Base-by-base conservation (phyloP, 2,888 invertebrate species). In the Sphaerolaimus hirsutus region DNA sequence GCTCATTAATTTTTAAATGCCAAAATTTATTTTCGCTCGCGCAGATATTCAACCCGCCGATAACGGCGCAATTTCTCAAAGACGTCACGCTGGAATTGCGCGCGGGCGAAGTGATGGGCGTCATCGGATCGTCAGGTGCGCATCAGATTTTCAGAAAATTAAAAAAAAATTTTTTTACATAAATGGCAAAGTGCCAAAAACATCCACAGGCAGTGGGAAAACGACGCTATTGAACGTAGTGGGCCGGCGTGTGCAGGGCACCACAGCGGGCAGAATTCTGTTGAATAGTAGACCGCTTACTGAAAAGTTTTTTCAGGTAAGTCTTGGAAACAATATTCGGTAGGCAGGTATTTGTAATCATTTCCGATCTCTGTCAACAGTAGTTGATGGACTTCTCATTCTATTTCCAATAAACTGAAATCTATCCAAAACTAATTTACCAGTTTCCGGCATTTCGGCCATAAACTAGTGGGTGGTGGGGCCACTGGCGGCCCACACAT, bases 201-300 rank as follows among this genome's bases (percentile, higher is more conserved):
- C 17, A 32, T 41, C 58, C 64, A 24, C 56, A 82, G 84, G 84
- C 17, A 86, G 86, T 55, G 91, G 91, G 1, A 93, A 93, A 63
- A 76, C 84, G 29, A 87, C 87, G 0, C 73, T 93, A 2, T 69
- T 93, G 7, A 89, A 91, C 64, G 87, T 89, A 7, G 81, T 91
- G 47, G 66, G 69, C 1, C 64, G 68, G 37, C 57, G 70, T 27
- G 77, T 81, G 14, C 75, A 76, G 52, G 79, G 79, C 1, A 76
- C 80, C 1, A 79, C 79, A 1, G 74, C 83, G 47, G 91, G 89
- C 0, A 80, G 84, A 61, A 80, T 91, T 24, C 71, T 82, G 1
- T 72, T 91, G 1, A 86, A 89, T 63, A 83, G 81, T 1, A 78
- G 80, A 3, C 77, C 81, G 0, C 69, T 89, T 54, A 80, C 79